A percentile compares a stretch with the other conserved stretches of the same genome.
Evolutionary conservation across 2,888 invertebrate genomes (phyloP).

Genomic region (Lagria hirta): DNA sequence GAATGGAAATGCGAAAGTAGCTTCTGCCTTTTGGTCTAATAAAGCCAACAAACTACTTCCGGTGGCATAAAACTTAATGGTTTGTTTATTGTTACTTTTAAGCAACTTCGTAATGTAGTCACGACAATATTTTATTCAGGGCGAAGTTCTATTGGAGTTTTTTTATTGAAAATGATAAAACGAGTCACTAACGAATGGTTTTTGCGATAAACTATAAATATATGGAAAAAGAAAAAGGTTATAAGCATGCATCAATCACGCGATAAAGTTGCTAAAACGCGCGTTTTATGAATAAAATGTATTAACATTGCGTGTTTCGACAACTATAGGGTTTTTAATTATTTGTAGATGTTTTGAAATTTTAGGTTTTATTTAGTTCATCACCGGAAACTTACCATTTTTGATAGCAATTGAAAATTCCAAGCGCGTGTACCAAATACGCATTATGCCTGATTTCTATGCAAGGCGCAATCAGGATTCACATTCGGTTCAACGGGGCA

Average conservation of each 20-base stretch:
- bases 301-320: constrained; percentile 18
- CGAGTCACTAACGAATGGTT: constrained; percentile 12
- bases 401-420: constrained; percentile 23
- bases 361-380: constrained; percentile 5
- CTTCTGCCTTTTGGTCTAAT: too few species aligned
- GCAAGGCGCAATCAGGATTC: constrained; percentile 17
- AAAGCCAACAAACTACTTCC: too few species aligned
- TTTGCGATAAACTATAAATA: constrained; percentile 22
- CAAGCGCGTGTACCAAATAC: constrained; percentile 21
- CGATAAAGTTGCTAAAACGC: constrained; percentile 14
- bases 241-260: constrained; percentile 23
- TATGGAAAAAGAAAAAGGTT: constrained; percentile 14
- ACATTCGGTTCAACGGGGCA: constrained; percentile 23
- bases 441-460: constrained; percentile 20
- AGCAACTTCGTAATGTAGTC: too few species aligned
- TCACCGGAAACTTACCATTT: constrained; percentile 25
- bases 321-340: constrained; percentile 1
- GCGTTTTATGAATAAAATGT: constrained; percentile 17
- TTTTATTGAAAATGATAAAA: constrained; percentile 13
- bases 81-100: too few species aligned
- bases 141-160: too few species aligned
- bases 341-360: not conserved
- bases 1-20: too few species aligned
- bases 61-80: too few species aligned
- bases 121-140: too few species aligned